Percentiles rank a stretch among this genome's conserved stretches.
These are phyloP conservation scores for Meandrina meandrites DNA, from an alignment of 92 coral and sea anemone genomes.

Conservation along the genomic window DNA sequence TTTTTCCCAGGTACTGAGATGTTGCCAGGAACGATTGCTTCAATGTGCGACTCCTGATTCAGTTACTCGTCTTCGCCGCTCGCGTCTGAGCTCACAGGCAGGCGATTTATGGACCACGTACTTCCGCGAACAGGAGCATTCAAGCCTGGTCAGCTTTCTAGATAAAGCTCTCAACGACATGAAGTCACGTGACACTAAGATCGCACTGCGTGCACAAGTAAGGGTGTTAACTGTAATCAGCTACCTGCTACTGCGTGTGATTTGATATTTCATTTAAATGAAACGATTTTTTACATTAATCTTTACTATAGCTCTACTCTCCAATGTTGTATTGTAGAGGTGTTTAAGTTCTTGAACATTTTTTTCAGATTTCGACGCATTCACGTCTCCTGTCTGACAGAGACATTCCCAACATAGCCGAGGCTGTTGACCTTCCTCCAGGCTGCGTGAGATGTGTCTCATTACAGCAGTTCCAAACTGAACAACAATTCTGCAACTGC, in stretches of 20 bases:
- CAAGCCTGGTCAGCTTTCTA: slow-evolving; percentile 30
- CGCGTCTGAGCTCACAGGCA: slow-evolving; percentile 19
- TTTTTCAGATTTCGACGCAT: slow-evolving; percentile 47
- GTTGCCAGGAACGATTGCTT: slow-evolving; percentile 33
- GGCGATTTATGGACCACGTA: slow-evolving; percentile 21
- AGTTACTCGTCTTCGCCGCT: slow-evolving; percentile 30
- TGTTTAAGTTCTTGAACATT: not conserved
- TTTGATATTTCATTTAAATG: not conserved
- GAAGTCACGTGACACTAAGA: not conserved
- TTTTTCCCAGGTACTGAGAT: slow-evolving; percentile 21
- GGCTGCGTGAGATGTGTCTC: slow-evolving; percentile 37
- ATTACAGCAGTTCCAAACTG: slow-evolving; percentile 68
- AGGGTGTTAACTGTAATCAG: not conserved
- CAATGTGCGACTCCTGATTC: slow-evolving; percentile 55
- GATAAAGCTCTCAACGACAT: not conserved
- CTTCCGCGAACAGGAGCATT: slow-evolving; percentile 43
- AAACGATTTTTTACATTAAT: not conserved
- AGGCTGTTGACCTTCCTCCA: slow-evolving; percentile 30
- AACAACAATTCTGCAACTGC: slow-evolving; percentile 60
- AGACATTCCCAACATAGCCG: slow-evolving; percentile 40
- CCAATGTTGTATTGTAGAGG: no score
- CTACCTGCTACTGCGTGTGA: not conserved
- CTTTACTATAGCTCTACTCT: not conserved
- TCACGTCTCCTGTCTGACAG: slow-evolving; percentile 46
- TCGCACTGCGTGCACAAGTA: slow-evolving; percentile 33